Conservation (phyloP, 2,797 vertebrate species). For the Neostethus bicornis region DNA sequence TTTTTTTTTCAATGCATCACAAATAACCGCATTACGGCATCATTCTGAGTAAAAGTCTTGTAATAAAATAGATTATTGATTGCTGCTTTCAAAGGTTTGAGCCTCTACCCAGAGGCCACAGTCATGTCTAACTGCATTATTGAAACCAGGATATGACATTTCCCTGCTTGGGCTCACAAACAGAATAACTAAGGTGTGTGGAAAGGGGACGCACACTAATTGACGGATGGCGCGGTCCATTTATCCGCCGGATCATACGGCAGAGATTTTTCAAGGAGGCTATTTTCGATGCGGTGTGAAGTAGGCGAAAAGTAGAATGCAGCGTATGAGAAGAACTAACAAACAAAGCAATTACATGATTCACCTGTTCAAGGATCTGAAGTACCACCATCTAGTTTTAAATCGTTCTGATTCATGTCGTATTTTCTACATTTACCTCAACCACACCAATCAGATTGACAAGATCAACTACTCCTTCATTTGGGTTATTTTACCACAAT, state of each 20-base stretch:
- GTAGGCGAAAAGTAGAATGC: slow-evolving; percentile 44
- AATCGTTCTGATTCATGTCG: slow-evolving; percentile 10
- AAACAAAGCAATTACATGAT: slow-evolving; percentile 56
- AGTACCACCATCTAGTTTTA: slow-evolving; percentile 15
- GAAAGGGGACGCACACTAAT: slow-evolving; percentile 50
- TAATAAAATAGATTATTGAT: slow-evolving; percentile 32
- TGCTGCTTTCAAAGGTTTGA: slow-evolving; percentile 4
- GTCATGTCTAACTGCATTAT: slow-evolving; percentile 21
- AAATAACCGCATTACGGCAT: slow-evolving; percentile 9
- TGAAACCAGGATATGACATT: slow-evolving; percentile 38
- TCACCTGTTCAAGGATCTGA: slow-evolving; percentile 22
- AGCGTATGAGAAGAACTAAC: slow-evolving; percentile 19
- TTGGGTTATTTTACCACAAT: not conserved
- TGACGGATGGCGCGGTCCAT: slow-evolving; percentile 42
- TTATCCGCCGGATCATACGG: slow-evolving; percentile 14
- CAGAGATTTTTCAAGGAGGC: slow-evolving; percentile 40
- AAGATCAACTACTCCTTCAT: too few relatives aligned
- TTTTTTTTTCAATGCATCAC: not conserved
- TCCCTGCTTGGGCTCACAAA: slow-evolving; percentile 46
- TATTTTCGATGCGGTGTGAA: slow-evolving; percentile 39
- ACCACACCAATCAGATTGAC: too few relatives aligned
- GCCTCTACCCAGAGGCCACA: slow-evolving; percentile 2
- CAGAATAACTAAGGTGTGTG: slow-evolving; percentile 49
- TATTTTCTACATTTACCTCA: slow-evolving; percentile 14
- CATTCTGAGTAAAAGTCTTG: slow-evolving; percentile 12